Evolutionary conservation across 2,797 vertebrate species (phyloP).

Genomic region (Potorous gilbertii): DNA sequence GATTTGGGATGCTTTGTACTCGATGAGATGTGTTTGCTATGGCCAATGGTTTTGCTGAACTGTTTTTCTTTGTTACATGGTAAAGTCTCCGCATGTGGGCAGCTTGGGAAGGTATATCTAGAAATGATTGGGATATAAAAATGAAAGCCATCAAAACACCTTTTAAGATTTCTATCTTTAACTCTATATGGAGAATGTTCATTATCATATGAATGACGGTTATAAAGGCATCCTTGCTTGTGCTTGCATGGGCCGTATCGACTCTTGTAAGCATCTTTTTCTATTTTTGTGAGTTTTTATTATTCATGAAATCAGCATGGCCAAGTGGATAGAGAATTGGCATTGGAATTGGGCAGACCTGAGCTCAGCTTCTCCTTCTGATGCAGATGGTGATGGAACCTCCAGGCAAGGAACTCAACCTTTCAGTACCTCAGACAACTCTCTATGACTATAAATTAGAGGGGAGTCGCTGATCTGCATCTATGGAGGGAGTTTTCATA

Average conservation of each 20-base stretch:
- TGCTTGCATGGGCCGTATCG: background rate
- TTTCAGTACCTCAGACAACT: background rate
- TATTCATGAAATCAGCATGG: background rate
- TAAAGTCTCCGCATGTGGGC: background rate
- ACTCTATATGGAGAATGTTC: background rate
- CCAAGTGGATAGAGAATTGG: background rate
- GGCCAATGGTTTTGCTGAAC: background rate
- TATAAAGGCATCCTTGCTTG: background rate
- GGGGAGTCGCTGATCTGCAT: background rate
- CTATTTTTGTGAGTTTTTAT: background rate
- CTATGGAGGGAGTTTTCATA: background rate
- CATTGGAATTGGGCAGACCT: background rate
- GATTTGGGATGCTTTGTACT: background rate
- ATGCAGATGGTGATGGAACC: background rate
- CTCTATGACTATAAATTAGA: background rate
- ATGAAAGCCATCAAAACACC: background rate
- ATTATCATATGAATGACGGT: background rate
- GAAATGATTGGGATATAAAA: background rate
- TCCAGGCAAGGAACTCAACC: background rate
- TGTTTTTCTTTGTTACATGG: background rate
- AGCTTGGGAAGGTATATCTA: background rate
- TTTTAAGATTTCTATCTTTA: background rate
- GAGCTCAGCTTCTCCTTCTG: background rate
- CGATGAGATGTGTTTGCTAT: background rate
- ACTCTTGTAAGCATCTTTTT: background rate